Conservation (phyloP, 2,113 vertebrate genomes). For the Apus apus region DNA sequence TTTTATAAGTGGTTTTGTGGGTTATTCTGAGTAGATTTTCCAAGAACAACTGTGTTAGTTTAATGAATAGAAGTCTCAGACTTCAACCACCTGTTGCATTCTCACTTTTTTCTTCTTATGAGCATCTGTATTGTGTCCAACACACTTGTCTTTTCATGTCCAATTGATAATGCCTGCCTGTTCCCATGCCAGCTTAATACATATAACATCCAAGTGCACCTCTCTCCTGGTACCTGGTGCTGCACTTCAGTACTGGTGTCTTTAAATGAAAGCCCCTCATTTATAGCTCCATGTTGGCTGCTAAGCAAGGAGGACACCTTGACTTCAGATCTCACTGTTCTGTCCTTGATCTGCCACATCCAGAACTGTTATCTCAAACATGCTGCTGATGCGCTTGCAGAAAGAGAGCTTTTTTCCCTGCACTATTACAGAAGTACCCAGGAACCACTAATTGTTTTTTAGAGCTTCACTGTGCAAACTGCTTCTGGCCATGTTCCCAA, state of each 20-base stretch:
- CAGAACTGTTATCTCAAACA: neutral
- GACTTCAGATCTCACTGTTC: conserved; percentile 26
- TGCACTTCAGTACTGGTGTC: neutral
- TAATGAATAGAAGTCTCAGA: neutral
- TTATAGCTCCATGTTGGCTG: neutral
- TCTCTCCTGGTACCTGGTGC: neutral
- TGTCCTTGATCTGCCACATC: conserved; percentile 5
- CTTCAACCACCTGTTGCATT: neutral
- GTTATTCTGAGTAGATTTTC: neutral
- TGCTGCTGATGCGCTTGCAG: neutral
- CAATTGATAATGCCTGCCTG: neutral
- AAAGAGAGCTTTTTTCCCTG: neutral
- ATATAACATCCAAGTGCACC: neutral
- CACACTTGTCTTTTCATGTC: neutral
- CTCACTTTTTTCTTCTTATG: neutral
- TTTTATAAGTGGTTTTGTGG: neutral
- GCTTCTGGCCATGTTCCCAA: neutral
- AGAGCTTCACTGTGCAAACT: neutral
- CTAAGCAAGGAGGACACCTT: conserved; percentile 15
- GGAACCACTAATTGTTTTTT: neutral
- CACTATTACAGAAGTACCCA: neutral
- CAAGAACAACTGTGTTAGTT: neutral
- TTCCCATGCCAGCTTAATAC: neutral
- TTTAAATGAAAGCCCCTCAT: neutral
- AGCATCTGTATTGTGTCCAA: rapidly evolving